Conservation (phyloP, 2,888 invertebrate species). For the Chalcis sispes region DNA sequence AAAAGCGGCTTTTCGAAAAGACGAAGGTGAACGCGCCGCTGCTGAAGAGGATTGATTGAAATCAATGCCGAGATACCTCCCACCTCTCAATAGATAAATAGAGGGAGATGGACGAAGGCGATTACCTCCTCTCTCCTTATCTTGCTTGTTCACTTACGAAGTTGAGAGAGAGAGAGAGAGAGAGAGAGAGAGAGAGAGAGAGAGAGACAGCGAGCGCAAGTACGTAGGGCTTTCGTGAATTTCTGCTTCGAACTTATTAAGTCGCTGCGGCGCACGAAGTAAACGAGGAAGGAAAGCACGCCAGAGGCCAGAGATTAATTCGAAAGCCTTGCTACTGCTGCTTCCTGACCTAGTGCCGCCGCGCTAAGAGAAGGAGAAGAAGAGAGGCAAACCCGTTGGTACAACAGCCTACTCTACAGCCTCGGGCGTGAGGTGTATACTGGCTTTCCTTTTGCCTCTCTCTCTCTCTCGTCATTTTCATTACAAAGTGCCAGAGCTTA, state of each 20-base stretch:
- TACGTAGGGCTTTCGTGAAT: too few relatives aligned
- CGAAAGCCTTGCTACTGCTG: conserved; percentile 29
- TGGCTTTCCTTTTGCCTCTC: too few relatives aligned
- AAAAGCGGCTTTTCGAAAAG: neutral
- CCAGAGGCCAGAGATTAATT: conserved; percentile 32
- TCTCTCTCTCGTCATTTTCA: conserved; percentile 38
- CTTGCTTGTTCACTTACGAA: too few relatives aligned
- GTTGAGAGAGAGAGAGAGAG: conserved; percentile 3
- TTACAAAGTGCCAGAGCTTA: conserved; percentile 21
- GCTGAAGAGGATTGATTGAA: conserved; percentile 42
- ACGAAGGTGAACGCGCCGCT: conserved; percentile 30
- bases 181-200: neutral
- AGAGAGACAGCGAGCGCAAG: conserved; percentile 11
- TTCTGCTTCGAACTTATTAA: conserved; percentile 43
- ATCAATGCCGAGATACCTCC: conserved; percentile 46
- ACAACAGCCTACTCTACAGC: neutral
- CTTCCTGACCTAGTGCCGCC: conserved; percentile 43
- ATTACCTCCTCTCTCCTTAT: too few relatives aligned
- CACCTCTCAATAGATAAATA: neutral
- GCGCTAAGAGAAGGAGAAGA: too few relatives aligned
- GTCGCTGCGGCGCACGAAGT: conserved; percentile 24
- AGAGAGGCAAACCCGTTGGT: neutral
- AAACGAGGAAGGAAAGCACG: neutral
- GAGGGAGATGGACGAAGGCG: too few relatives aligned
- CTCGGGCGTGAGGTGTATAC: neutral